Evolutionary conservation across 2,888 invertebrate genomes (phyloP).

Genomic region (Anaspis maculata): DNA sequence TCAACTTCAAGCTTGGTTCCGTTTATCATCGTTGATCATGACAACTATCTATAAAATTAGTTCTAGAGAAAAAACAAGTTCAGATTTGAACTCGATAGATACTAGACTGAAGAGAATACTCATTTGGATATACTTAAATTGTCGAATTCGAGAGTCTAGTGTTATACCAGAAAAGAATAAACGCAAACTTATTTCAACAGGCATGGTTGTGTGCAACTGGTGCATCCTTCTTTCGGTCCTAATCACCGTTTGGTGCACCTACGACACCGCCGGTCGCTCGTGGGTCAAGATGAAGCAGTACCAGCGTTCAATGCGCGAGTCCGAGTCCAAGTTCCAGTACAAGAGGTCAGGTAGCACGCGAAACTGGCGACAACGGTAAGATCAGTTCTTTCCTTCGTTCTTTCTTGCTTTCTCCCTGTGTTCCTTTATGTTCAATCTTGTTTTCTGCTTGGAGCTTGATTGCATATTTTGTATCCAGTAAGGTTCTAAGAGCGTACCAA

Average conservation of each 20-base stretch:
- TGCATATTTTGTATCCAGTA: too few relatives aligned
- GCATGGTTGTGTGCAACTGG: conserved; percentile 71
- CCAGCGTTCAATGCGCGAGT: conserved; percentile 71
- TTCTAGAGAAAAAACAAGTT: too few relatives aligned
- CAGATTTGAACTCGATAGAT: too few relatives aligned
- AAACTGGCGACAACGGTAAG: conserved; percentile 76
- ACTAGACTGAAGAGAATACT: too few relatives aligned
- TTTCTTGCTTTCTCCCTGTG: too few relatives aligned
- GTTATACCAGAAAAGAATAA: neutral
- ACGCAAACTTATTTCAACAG: conserved; percentile 41
- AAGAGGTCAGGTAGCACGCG: conserved; percentile 69
- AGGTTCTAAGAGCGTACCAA: conserved; percentile 78
- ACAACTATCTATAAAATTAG: too few relatives aligned
- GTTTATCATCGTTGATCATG: too few relatives aligned
- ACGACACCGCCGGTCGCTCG: conserved; percentile 77
- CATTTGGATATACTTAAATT: too few relatives aligned
- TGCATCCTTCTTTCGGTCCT: conserved; percentile 62
- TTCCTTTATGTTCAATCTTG: neutral
- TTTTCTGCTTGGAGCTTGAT: too few relatives aligned
- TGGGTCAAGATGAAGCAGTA: conserved; percentile 89
- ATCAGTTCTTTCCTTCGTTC: neutral
- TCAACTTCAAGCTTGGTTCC: too few relatives aligned
- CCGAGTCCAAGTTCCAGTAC: conserved; percentile 67
- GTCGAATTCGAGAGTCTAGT: neutral
- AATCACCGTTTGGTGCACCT: conserved; percentile 77